Conservation (phyloP, 2,113 vertebrate species). For the Malurus melanocephalus region DNA sequence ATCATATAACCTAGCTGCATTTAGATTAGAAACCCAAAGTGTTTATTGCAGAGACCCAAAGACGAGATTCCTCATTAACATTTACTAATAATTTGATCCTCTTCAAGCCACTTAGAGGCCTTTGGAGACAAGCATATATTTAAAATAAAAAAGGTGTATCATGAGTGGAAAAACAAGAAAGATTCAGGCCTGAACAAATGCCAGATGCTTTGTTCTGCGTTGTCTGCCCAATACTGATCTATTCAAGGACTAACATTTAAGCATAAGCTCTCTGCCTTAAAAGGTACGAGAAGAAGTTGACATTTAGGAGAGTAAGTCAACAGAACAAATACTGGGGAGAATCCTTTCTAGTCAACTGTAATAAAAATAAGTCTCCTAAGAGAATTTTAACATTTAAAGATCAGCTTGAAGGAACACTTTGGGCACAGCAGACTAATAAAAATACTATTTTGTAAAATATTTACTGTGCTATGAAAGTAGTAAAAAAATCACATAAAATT, state of each 20-base stretch:
- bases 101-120: not conserved
- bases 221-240: not conserved
- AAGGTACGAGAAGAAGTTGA: not conserved
- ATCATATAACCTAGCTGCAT: not conserved
- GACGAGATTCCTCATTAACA: not conserved
- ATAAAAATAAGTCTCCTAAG: constrained; percentile 31
- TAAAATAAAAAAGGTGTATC: not conserved
- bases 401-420: constrained; percentile 8
- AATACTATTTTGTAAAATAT: constrained; percentile 13
- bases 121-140: not conserved
- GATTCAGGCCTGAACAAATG: not conserved
- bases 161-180: not conserved
- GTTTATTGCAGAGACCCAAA: not conserved
- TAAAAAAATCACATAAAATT: not conserved
- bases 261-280: not conserved
- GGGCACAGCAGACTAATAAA: constrained; percentile 10
- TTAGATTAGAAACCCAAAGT: not conserved
- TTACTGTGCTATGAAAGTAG: not conserved
- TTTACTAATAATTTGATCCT: not conserved
- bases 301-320: constrained; percentile 40
- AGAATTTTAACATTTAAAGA: constrained; percentile 45
- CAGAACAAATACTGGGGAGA: not conserved
- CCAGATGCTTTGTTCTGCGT: not conserved
- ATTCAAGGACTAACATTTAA: not conserved
- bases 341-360: not conserved